Evolutionary conservation across 1,140 invertebrate genomes (phyloP).

Genomic region (Zaprionus inermis): DNA sequence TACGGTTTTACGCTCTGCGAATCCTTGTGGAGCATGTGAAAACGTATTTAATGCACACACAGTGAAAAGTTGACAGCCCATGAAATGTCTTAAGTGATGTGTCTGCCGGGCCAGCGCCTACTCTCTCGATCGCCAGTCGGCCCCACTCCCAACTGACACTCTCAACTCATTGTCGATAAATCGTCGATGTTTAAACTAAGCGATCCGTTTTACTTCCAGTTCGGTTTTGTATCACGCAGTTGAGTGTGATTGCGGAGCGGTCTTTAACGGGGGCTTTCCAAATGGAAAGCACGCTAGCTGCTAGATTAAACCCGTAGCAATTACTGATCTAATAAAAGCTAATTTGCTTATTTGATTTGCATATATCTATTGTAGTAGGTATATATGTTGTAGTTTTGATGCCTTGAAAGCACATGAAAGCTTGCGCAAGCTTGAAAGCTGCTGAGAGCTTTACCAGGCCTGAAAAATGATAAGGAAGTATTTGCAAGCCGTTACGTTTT

Average conservation of each 20-base stretch:
- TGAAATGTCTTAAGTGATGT: conserved; percentile 3
- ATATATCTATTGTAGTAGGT: no score
- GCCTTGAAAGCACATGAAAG: no score
- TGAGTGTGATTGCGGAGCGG: neutral
- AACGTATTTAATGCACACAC: conserved; percentile 9
- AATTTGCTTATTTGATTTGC: no score
- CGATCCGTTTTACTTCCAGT: neutral
- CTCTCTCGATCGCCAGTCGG: neutral
- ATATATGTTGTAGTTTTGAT: no score
- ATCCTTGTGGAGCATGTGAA: conserved; percentile 37
- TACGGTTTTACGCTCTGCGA: conserved; percentile 5
- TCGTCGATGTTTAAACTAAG: neutral
- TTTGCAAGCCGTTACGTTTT: no score
- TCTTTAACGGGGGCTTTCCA: neutral
- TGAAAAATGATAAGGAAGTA: no score
- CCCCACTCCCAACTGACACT: neutral
- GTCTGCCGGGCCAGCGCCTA: neutral
- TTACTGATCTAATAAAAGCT: no score
- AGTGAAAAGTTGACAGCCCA: conserved; percentile 12
- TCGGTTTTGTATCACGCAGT: no score
- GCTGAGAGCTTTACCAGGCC: no score
- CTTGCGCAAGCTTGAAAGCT: no score
- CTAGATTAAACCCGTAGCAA: neutral
- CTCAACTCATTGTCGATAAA: neutral
- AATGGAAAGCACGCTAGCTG: neutral